These are phyloP conservation scores for Lipotes vexillifer DNA, from an alignment of 2,113 vertebrate genomes.

Conservation along the genomic window DNA sequence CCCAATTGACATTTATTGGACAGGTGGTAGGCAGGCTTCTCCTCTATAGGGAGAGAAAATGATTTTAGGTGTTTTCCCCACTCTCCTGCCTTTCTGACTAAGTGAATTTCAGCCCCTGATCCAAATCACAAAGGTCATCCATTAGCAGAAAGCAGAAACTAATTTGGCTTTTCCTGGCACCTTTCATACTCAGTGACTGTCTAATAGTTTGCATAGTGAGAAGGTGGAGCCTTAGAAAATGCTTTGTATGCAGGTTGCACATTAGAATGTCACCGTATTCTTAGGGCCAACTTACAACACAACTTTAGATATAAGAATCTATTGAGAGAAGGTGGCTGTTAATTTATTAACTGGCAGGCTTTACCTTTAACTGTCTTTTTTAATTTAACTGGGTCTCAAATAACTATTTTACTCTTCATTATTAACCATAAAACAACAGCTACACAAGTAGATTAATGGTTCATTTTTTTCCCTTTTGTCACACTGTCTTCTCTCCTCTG, in stretches of 20 bases:
- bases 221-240: neutral
- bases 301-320: neutral
- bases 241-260: neutral
- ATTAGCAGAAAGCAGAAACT: constrained; percentile 60
- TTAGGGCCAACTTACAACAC: neutral
- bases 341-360: neutral
- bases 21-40: constrained; percentile 61
- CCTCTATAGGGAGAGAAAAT: constrained; percentile 64
- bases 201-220: constrained; percentile 25
- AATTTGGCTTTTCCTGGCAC: constrained; percentile 51
- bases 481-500: neutral
- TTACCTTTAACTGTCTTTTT: neutral
- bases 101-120: constrained; percentile 65
- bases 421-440: neutral
- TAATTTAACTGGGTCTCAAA: neutral
- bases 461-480: neutral
- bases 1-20: constrained; percentile 67
- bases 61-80: constrained; percentile 60
- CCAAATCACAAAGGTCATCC: constrained; percentile 62
- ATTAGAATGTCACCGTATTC: neutral
- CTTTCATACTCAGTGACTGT: neutral
- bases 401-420: neutral
- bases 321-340: neutral
- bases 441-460: neutral
- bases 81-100: constrained; percentile 39